Conservation (phyloP, 2,888 invertebrate species). For the Chloromyia formosa region DNA sequence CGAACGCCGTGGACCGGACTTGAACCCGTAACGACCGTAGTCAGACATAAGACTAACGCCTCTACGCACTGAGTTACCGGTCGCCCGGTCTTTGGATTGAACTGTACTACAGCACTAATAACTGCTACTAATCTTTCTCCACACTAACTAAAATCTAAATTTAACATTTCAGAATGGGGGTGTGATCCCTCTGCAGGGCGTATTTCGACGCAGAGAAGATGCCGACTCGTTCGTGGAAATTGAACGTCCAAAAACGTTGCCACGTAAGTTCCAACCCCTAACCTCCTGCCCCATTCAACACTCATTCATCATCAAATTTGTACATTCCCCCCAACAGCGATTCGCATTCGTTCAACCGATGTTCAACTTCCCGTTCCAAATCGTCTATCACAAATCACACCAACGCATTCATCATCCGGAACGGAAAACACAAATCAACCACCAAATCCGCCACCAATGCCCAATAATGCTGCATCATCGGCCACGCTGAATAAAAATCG, state of each 20-base stretch:
- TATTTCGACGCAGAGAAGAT: constrained; percentile 57
- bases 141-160: too few relatives aligned
- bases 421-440: constrained; percentile 45
- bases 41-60: too few relatives aligned
- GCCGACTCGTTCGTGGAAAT: constrained; percentile 58
- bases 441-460: constrained; percentile 49
- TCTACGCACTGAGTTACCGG: too few relatives aligned
- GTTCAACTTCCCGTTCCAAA: constrained; percentile 32
- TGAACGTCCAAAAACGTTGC: constrained; percentile 56
- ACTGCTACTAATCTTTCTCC: too few relatives aligned
- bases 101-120: too few relatives aligned
- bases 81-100: too few relatives aligned
- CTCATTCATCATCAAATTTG: constrained; percentile 7
- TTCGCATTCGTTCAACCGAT: constrained; percentile 51
- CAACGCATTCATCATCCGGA: background rate
- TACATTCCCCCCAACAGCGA: too few relatives aligned
- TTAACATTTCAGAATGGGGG: constrained; percentile 55
- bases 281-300: background rate
- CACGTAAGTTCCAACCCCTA: constrained; percentile 53
- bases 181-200: constrained; percentile 57
- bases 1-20: too few relatives aligned
- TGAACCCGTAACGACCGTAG: too few relatives aligned
- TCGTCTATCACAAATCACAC: constrained; percentile 10
- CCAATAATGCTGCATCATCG: constrained; percentile 37
- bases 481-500: constrained; percentile 7